These are phyloP conservation scores for Folsomia manolachei DNA, from an alignment of 2,888 invertebrate genomes.

Conservation along the genomic window DNA sequence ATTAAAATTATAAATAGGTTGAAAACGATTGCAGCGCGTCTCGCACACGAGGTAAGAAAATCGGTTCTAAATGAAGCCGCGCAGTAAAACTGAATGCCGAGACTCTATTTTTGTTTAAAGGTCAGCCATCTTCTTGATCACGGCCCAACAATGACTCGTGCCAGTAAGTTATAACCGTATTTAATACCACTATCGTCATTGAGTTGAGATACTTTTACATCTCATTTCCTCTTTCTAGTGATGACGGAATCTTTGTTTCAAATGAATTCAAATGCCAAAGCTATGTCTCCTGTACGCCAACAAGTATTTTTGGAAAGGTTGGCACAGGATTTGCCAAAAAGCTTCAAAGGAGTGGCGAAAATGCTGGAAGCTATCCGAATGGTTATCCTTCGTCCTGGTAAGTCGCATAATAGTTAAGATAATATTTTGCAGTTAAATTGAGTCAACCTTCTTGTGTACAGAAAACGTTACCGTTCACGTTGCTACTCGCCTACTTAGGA, in stretches of 20 bases:
- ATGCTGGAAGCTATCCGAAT: slow-evolving; percentile 63
- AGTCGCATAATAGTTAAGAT: slow-evolving; percentile 58
- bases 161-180: too few relatives aligned
- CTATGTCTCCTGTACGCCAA: slow-evolving; percentile 70
- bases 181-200: too few relatives aligned
- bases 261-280: slow-evolving; percentile 69
- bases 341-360: slow-evolving; percentile 50
- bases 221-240: too few relatives aligned
- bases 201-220: too few relatives aligned
- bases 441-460: too few relatives aligned
- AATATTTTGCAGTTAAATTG: too few relatives aligned
- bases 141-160: slow-evolving; percentile 67
- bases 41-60: slow-evolving; percentile 76
- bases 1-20: too few relatives aligned
- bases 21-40: slow-evolving; percentile 47
- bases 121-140: too few relatives aligned
- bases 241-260: slow-evolving; percentile 62
- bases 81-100: too few relatives aligned
- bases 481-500: slow-evolving; percentile 64
- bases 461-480: slow-evolving; percentile 64
- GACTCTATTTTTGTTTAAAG: too few relatives aligned
- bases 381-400: slow-evolving; percentile 60
- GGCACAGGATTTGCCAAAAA: slow-evolving; percentile 23
- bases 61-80: slow-evolving; percentile 70
- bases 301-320: slow-evolving; percentile 64